Evolutionary conservation across 2,888 invertebrate genomes (phyloP).

Genomic region (Mesoligia furuncula): DNA sequence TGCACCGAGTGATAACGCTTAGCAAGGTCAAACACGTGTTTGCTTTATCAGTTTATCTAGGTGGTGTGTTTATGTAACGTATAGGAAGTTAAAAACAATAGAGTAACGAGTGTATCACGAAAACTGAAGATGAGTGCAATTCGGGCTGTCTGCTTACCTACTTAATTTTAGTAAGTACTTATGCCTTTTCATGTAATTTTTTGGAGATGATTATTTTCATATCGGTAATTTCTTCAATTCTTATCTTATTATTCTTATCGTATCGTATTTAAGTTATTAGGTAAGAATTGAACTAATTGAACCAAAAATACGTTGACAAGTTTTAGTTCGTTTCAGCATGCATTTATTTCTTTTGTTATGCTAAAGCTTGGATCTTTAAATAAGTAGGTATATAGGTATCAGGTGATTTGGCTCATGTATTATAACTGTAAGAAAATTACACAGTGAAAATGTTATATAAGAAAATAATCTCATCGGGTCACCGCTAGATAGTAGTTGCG

Average conservation of each 20-base stretch:
- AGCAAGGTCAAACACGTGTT: constrained; percentile 65
- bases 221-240: neutral
- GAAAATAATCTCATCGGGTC: constrained; percentile 38
- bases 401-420: neutral
- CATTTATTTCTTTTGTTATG: neutral
- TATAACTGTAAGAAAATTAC: constrained; percentile 19
- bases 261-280: neutral
- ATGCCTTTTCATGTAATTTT: neutral
- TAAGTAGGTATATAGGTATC: too few relatives aligned
- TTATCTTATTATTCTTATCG: neutral
- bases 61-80: constrained; percentile 36
- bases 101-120: neutral
- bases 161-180: neutral
- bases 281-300: neutral
- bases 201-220: neutral
- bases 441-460: constrained; percentile 45
- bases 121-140: neutral
- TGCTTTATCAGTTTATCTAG: constrained; percentile 59
- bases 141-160: too few relatives aligned
- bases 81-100: constrained; percentile 22
- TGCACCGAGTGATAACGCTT: constrained; percentile 57
- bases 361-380: neutral
- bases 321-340: neutral
- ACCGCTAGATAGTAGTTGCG: constrained; percentile 52
- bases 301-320: neutral